Conservation (phyloP, 2,797 vertebrate species). For the Melanogrammus aeglefinus region DNA sequence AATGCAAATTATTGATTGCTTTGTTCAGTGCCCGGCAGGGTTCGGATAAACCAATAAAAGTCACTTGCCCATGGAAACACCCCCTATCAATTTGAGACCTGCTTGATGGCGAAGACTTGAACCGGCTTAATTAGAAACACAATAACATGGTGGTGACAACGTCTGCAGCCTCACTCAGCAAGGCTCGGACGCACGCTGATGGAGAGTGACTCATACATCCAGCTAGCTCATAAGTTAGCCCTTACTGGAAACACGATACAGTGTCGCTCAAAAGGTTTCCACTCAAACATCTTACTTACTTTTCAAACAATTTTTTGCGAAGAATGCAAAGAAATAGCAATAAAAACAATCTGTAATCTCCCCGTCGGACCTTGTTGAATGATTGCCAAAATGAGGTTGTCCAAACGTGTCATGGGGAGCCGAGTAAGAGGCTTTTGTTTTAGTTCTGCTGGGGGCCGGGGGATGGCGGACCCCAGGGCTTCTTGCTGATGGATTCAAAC, state of each 20-base stretch:
- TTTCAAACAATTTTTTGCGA: not conserved
- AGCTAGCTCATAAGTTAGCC: constrained; percentile 31
- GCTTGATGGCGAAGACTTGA: constrained; percentile 58
- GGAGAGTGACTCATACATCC: constrained; percentile 50
- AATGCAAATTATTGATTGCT: constrained; percentile 44
- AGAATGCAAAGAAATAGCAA: not conserved
- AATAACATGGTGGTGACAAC: constrained; percentile 68
- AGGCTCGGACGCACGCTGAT: constrained; percentile 50
- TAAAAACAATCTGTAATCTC: not conserved
- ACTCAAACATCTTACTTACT: constrained; percentile 2
- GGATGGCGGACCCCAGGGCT: constrained; percentile 15
- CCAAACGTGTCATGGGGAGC: constrained; percentile 9
- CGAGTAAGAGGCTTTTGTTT: constrained; percentile 28
- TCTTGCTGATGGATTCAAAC: constrained; percentile 19
- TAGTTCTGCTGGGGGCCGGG: constrained; percentile 21
- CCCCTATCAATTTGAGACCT: constrained; percentile 60
- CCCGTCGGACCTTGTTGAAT: not conserved
- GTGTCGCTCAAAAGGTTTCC: constrained; percentile 7
- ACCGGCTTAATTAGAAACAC: constrained; percentile 71
- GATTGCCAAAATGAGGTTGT: not conserved
- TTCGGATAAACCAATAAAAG: constrained; percentile 30
- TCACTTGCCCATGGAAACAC: constrained; percentile 32
- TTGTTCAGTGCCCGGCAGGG: constrained; percentile 18
- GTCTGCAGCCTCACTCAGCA: constrained; percentile 57
- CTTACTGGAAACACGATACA: not conserved